Percentiles rank a stretch among this genome's conserved stretches.
Conservation (phyloP, 1,140 invertebrate species). For the Heliothis virescens region DNA sequence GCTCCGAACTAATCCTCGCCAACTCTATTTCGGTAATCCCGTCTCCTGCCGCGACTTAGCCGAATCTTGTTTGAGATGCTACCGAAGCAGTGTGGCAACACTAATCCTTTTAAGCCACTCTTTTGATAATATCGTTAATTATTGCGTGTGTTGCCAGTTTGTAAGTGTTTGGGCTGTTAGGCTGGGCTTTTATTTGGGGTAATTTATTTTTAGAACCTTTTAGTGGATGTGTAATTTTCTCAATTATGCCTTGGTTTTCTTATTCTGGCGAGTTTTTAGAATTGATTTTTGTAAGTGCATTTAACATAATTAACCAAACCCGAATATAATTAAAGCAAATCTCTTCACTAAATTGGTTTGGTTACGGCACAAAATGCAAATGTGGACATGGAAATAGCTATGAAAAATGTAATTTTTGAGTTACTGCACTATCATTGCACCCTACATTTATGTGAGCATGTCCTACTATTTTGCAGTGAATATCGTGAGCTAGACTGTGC, state of each 20-base stretch:
- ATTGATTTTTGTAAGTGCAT: no score
- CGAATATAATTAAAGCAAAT: no score
- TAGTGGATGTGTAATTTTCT: no score
- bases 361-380: no score
- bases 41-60: slow-evolving; percentile 55
- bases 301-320: no score
- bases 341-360: no score
- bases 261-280: no score
- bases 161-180: not conserved
- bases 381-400: no score
- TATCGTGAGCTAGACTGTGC: slow-evolving; percentile 11
- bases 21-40: slow-evolving; percentile 61
- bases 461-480: not conserved
- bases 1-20: slow-evolving; percentile 49
- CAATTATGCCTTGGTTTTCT: no score
- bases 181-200: not conserved
- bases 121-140: slow-evolving; percentile 56
- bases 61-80: slow-evolving; percentile 53
- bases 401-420: no score
- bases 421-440: no score
- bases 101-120: slow-evolving; percentile 56
- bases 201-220: not conserved
- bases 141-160: slow-evolving; percentile 45
- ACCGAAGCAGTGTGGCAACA: slow-evolving; percentile 50
- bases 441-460: not conserved